Conservation (phyloP, 1,140 invertebrate species). For the Caenorhabditis latens region DNA sequence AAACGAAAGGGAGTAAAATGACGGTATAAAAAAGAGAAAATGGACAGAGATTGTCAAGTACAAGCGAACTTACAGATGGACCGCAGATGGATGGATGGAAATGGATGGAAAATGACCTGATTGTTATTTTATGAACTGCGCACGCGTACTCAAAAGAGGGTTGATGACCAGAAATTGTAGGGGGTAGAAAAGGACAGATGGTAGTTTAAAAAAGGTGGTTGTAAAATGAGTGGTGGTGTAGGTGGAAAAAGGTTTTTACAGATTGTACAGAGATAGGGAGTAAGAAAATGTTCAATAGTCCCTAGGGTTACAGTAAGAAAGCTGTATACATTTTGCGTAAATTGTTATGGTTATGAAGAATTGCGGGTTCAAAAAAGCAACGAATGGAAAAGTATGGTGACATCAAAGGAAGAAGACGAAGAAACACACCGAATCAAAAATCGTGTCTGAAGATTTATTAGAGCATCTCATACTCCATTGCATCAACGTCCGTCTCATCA, state of each 20-base stretch:
- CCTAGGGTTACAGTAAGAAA: background rate
- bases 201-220: background rate
- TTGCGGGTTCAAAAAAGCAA: background rate
- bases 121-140: constrained; percentile 25
- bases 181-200: constrained; percentile 19
- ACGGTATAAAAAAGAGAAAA: background rate
- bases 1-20: background rate
- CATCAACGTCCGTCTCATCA: constrained; percentile 35
- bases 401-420: background rate
- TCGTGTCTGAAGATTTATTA: background rate
- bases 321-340: constrained; percentile 7
- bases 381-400: background rate
- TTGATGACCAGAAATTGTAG: constrained; percentile 21
- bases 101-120: background rate
- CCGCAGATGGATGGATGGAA: constrained; percentile 21
- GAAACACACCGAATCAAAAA: background rate
- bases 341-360: background rate
- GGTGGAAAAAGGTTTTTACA: background rate
- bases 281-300: background rate
- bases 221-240: background rate
- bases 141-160: constrained; percentile 16
- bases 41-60: constrained; percentile 12
- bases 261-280: background rate
- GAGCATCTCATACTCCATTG: constrained; percentile 36
- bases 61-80: constrained; percentile 53